These are phyloP conservation scores for Phaethornis superciliosus DNA, from an alignment of 2,113 vertebrate species.

Conservation along the genomic window DNA sequence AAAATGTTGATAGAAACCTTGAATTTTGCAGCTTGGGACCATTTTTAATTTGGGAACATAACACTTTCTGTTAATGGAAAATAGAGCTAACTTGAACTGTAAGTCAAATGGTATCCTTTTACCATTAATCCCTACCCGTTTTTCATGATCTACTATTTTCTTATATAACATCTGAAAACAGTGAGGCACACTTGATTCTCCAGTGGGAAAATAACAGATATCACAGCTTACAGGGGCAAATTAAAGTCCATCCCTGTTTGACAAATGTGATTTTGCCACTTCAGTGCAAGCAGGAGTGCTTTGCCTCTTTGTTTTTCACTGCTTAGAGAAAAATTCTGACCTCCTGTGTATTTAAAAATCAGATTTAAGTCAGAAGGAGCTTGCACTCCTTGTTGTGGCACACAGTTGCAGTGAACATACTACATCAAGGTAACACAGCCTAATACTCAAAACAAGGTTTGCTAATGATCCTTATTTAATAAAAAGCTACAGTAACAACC, in stretches of 20 bases:
- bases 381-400: not conserved
- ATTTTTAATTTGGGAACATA: slow-evolving; percentile 26
- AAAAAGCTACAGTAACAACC: not conserved
- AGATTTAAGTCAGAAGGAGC: not conserved
- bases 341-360: not conserved
- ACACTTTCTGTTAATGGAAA: not conserved
- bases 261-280: slow-evolving; percentile 20
- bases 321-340: not conserved
- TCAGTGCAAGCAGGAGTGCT: not conserved
- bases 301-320: not conserved
- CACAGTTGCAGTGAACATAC: not conserved
- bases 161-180: not conserved
- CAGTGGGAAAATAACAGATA: not conserved
- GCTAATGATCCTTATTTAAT: not conserved
- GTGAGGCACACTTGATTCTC: not conserved
- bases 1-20: not conserved
- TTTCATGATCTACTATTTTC: not conserved
- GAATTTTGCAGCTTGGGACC: not conserved
- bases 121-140: not conserved
- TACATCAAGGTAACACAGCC: not conserved
- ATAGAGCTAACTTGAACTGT: not conserved
- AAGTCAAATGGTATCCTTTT: not conserved
- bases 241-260: slow-evolving; percentile 26
- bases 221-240: not conserved
- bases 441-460: not conserved